These are phyloP conservation scores for Dicaeum eximium DNA, from an alignment of 2,113 vertebrate species.

Conservation along the genomic window DNA sequence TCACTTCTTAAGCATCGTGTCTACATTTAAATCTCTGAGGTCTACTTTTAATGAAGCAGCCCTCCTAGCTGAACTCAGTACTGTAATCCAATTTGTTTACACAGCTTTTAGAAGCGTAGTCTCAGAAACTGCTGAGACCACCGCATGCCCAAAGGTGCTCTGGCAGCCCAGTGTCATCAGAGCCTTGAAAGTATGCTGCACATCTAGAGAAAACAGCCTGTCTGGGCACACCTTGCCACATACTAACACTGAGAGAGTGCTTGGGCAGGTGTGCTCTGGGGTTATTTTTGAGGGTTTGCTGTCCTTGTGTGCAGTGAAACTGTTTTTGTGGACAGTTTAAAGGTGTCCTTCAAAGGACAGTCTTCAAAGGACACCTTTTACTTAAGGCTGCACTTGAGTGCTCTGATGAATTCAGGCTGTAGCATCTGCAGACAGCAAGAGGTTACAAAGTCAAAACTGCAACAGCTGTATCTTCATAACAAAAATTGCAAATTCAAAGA, in stretches of 20 bases:
- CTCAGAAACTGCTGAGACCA: background rate
- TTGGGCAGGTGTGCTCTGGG: background rate
- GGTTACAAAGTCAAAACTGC: background rate
- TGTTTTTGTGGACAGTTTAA: background rate
- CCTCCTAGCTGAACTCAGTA: background rate
- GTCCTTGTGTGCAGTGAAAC: background rate
- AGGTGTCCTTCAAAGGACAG: background rate
- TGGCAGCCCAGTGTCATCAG: background rate
- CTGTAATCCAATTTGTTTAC: background rate
- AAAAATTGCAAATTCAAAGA: background rate
- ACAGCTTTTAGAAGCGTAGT: background rate
- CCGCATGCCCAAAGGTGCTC: background rate
- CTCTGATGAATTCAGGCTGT: background rate
- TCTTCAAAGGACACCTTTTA: background rate
- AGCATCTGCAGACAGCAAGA: background rate
- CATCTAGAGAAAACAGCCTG: background rate
- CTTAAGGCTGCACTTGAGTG: background rate
- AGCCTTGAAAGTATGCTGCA: background rate
- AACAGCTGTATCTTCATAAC: background rate
- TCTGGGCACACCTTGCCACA: background rate
- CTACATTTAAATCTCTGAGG: background rate
- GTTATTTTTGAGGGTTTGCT: background rate
- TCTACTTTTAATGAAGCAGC: background rate
- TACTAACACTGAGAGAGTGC: accelerated
- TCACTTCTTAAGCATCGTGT: background rate